Evolutionary conservation across 2,888 invertebrate species (phyloP).

Genomic region (Crepidodera aurea): DNA sequence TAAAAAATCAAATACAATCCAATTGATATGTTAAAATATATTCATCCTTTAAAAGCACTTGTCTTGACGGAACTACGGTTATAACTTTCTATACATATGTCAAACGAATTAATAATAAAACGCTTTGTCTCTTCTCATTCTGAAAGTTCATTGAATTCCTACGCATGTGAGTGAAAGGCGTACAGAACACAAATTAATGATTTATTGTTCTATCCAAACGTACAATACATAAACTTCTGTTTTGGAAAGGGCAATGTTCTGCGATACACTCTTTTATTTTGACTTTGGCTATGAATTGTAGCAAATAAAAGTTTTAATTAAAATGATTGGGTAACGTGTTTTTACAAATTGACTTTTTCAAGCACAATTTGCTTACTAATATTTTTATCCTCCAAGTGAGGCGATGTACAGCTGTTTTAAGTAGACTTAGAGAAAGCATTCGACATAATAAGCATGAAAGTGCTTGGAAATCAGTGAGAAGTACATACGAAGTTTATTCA

Average conservation of each 20-base stretch:
- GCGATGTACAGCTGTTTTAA: too few relatives aligned
- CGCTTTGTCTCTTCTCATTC: not conserved
- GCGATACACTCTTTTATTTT: not conserved
- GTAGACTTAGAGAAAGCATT: too few relatives aligned
- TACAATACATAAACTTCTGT: not conserved
- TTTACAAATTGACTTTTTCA: too few relatives aligned
- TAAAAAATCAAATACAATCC: too few relatives aligned
- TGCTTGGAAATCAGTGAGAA: too few relatives aligned
- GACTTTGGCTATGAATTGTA: not conserved
- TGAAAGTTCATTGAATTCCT: constrained; percentile 15
- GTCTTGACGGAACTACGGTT: not conserved
- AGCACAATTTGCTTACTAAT: too few relatives aligned
- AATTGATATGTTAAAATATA: too few relatives aligned
- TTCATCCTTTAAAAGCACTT: too few relatives aligned
- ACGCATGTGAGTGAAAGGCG: constrained; percentile 18
- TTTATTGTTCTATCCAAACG: constrained; percentile 10
- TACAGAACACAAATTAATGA: constrained; percentile 13
- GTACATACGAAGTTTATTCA: too few relatives aligned
- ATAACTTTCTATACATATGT: not conserved
- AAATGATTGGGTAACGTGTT: not conserved
- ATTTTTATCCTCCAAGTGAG: too few relatives aligned
- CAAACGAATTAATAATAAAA: not conserved
- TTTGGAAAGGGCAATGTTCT: not conserved
- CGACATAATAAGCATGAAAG: too few relatives aligned
- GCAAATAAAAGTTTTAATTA: constrained; percentile 1